These are phyloP conservation scores for Sapajus apella DNA, from an alignment of 2,113 vertebrate genomes.

Conservation along the genomic window DNA sequence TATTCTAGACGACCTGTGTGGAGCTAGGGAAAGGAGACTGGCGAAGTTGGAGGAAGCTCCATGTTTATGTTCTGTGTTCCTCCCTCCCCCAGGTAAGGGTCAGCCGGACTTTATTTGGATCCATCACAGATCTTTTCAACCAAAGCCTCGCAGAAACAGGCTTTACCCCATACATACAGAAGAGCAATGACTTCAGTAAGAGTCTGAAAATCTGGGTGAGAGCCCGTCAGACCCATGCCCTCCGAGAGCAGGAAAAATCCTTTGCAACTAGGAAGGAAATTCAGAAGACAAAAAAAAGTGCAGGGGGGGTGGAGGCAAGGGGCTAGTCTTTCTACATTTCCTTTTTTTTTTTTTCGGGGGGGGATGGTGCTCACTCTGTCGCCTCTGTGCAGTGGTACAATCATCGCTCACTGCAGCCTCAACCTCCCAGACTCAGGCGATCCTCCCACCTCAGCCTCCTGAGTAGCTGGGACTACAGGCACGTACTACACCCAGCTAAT, in stretches of 20 bases:
- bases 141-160: background rate
- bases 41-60: background rate
- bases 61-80: background rate
- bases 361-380: background rate
- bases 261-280: background rate
- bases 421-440: background rate
- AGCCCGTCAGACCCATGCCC: background rate
- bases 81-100: background rate
- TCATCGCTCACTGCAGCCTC: background rate
- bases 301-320: fast-evolving
- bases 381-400: background rate
- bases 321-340: background rate
- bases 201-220: background rate
- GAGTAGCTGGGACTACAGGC: background rate
- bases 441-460: background rate
- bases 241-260: background rate
- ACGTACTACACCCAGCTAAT: background rate
- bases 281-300: background rate
- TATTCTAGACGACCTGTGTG: background rate
- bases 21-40: background rate
- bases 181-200: background rate
- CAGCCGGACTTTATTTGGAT: background rate
- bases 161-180: background rate
- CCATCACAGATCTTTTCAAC: background rate
- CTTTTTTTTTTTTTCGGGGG: background rate